Evolutionary conservation across 2,113 vertebrate genomes (phyloP), one percentile per base, ranked within the genome.

Genomic region (Polypterus bichir): DNA sequence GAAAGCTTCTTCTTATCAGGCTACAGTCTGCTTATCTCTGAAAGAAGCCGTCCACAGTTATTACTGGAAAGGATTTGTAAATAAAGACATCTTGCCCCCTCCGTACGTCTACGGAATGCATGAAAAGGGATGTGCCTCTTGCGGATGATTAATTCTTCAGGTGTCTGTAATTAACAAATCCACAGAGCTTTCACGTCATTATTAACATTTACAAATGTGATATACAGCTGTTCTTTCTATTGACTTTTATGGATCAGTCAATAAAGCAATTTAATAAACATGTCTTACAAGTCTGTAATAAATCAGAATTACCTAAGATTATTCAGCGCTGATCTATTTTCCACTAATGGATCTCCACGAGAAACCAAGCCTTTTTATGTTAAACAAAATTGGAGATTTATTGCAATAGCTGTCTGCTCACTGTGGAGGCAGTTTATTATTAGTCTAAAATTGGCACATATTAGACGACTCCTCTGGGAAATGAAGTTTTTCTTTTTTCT

Each of bases 191-290:
- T 9, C 60, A 46, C 9, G 46, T 49, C 9, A 45, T 52, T 54
- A 54, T 62, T 62, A 62, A 47, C 60, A 62, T 62, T 62, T 62
- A 62, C 52, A 52, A 62, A 54, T 54, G 49, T 49, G 48, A 54
- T 44, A 44, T 53, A 45, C 60, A 54, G 45, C 51, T 62, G 48
- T 54, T 49, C 11, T 47, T 44, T 54, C 51, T 46, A 62, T 62
- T 53, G 51, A 46, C 60, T 53, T 10, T 62, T 52, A 62, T 62
- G 60, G 60, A 53, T 53, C 60, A 62, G 60, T 62, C 60, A 62
- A 62, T 62, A 62, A 62, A 54, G 60, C 27, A 62, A 54, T 62
- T 52, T 54, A 46, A 62, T 62, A 62, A 62, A 62, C 60, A 47
- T 54, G 60, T 62, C 51, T 53, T 44, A 46, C 48, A 61, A 53